Evolutionary conservation across 2,888 invertebrate species (phyloP).

Genomic region (Cyrtodaria siliqua): DNA sequence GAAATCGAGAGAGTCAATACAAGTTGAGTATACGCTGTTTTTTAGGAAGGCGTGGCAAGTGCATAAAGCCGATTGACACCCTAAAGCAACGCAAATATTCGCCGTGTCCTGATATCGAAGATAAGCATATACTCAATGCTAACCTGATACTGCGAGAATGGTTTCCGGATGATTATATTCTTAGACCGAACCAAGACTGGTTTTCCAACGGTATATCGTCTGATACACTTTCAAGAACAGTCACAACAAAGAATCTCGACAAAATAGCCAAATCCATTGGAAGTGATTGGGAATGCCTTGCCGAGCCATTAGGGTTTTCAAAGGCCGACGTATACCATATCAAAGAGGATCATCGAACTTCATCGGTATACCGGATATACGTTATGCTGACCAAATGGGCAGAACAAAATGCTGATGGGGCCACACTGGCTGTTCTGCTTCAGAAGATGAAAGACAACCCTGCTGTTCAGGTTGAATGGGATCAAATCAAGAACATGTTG

Average conservation of each 20-base stretch:
- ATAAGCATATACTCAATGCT: constrained; percentile 2
- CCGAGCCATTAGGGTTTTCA: constrained; percentile 9
- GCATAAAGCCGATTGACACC: neutral
- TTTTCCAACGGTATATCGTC: no score
- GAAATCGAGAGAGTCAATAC: constrained; percentile 8
- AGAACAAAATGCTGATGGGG: neutral
- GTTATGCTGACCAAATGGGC: neutral
- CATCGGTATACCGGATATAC: constrained; percentile 11
- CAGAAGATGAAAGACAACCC: constrained; percentile 5
- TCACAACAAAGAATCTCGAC: constrained; percentile 7
- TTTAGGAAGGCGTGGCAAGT: no score
- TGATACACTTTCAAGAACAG: neutral
- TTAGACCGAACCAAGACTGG: no score
- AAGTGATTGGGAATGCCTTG: constrained; percentile 26
- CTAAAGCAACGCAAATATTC: neutral
- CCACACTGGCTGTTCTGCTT: constrained; percentile 9
- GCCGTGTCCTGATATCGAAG: neutral
- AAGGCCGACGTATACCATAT: constrained; percentile 18
- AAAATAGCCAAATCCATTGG: constrained; percentile 21
- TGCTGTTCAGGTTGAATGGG: constrained; percentile 13
- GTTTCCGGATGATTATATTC: constrained; percentile 1
- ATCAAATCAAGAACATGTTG: no score
- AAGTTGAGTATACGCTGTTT: neutral
- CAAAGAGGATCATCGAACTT: constrained; percentile 15
- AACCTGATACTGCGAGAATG: constrained; percentile 7